phyloP scores from a whole-genome alignment of 1,140 invertebrate species.

The Saxidomus purpurata region DNA sequence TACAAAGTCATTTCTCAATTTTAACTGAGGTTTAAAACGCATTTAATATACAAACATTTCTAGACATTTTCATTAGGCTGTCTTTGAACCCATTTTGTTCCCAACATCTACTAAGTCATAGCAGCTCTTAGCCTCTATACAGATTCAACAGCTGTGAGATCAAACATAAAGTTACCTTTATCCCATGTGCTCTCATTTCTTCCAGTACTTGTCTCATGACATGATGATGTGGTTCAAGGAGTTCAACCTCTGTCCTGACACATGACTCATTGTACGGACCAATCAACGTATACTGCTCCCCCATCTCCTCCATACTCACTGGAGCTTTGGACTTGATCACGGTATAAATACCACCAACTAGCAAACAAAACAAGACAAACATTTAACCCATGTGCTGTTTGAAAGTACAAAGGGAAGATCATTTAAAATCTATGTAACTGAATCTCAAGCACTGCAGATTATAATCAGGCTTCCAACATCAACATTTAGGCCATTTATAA shows the following conservation, averaged over 20 bases:
- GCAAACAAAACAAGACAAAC: constrained; percentile 82
- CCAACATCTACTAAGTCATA: too few relatives aligned
- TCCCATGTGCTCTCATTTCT: constrained; percentile 94
- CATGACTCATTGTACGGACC: constrained; percentile 98
- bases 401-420: neutral
- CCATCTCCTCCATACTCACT: constrained; percentile 99
- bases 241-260: constrained; percentile 98
- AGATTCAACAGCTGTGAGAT: too few relatives aligned
- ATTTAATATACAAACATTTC: too few relatives aligned
- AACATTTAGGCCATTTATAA: too few relatives aligned
- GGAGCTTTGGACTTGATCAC: constrained; percentile 99
- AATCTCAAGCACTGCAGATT: neutral
- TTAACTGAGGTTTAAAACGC: too few relatives aligned
- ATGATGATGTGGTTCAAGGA: constrained; percentile 92
- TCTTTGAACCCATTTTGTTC: too few relatives aligned
- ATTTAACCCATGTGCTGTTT: too few relatives aligned
- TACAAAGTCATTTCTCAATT: too few relatives aligned
- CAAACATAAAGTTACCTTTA: constrained; percentile 91
- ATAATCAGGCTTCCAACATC: too few relatives aligned
- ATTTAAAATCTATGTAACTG: neutral
- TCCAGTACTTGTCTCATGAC: constrained; percentile 94
- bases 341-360: constrained; percentile 99
- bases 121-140: too few relatives aligned
- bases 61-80: too few relatives aligned
- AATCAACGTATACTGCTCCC: constrained; percentile 98